Conservation (phyloP, 1,140 invertebrate species). For the Bacillus rossius region DNA sequence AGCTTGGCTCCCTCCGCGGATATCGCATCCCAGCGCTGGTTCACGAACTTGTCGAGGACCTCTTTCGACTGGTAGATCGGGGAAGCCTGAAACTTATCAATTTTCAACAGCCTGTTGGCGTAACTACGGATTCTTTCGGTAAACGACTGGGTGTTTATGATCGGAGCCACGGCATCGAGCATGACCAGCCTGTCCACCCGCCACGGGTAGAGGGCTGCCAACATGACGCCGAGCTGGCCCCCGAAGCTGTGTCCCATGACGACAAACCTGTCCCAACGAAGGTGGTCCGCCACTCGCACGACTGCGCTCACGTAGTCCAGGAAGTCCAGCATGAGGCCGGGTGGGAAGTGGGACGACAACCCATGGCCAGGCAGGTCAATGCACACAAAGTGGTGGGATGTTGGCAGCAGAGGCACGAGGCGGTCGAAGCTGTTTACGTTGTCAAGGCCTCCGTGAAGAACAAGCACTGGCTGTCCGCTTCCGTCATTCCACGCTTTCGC, state of each 20-base stretch:
- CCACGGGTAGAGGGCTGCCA: slow-evolving; percentile 45
- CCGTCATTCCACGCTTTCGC: slow-evolving; percentile 58
- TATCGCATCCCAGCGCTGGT: slow-evolving; percentile 33
- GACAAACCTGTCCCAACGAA: slow-evolving; percentile 50
- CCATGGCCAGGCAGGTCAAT: slow-evolving; percentile 68
- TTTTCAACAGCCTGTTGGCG: slow-evolving; percentile 30
- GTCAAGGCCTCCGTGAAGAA: slow-evolving; percentile 57
- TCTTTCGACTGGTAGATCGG: slow-evolving; percentile 46
- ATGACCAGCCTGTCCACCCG: slow-evolving; percentile 46
- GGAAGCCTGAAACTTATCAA: slow-evolving; percentile 23
- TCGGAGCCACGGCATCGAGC: slow-evolving; percentile 45
- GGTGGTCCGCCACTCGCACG: slow-evolving; percentile 46
- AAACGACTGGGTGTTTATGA: slow-evolving; percentile 29
- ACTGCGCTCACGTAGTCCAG: slow-evolving; percentile 46
- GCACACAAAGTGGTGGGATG: slow-evolving; percentile 52
- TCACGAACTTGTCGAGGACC: slow-evolving; percentile 41
- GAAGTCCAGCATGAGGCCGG: slow-evolving; percentile 43
- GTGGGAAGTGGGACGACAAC: slow-evolving; percentile 52
- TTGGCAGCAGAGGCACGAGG: slow-evolving; percentile 52
- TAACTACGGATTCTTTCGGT: slow-evolving; percentile 25
- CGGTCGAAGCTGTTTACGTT: slow-evolving; percentile 61
- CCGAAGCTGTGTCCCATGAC: slow-evolving; percentile 55
- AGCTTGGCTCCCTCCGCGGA: slow-evolving; percentile 42
- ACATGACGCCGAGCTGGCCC: slow-evolving; percentile 42
- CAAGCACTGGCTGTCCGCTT: slow-evolving; percentile 46